Evolutionary conservation across 1,140 invertebrate genomes (phyloP), one percentile per base, ranked within the genome.

Genomic region (Tribolium castaneum): DNA sequence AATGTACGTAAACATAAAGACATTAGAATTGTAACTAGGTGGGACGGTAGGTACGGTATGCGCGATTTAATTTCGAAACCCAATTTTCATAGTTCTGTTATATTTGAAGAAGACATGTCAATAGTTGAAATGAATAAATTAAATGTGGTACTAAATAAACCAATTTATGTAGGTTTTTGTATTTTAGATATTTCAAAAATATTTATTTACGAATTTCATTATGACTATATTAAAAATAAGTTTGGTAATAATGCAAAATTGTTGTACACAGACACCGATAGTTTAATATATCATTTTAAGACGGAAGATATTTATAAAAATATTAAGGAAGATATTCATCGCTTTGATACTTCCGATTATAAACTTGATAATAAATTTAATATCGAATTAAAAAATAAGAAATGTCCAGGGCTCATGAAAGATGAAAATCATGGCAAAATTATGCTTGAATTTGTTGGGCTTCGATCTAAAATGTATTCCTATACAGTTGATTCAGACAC

Each of bases 51-150:
- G 74, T 76, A 74, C 59, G 81, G 75, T 51, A 78, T 78, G 35
- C 70, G 74, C 22, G 39, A 16, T 51, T 78, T 54, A 16, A 81
- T 83, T 54, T 74, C 77, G 2, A 81, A 76, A 66, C 77, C 80
- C 30, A 78, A 79, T 35, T 83, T 83, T 78, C 73, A 80, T 19
- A 79, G 73, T 54, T 71, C 54, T n/a, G 30, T 70, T 34, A 80
- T 82, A 62, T 80, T 82, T 59, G 62, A 77, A 72, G 56, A 81
- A 25, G 30, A 81, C 62, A 39, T 80, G 12, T 34, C 81, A 14
- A 50, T 72, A 2, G 70, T 82, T 66, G 78, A 82, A 81, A 73
- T 83, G 45, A 82, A 78, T 9, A 77, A 51, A 51, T 49, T 76
- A 30, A 35, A 80, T 66, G 71, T 80, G 13, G 10, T 62, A 34